A percentile compares a stretch with the other conserved stretches of the same genome.
Conservation (phyloP, 1,140 invertebrate species). For the Spodoptera frugiperda region DNA sequence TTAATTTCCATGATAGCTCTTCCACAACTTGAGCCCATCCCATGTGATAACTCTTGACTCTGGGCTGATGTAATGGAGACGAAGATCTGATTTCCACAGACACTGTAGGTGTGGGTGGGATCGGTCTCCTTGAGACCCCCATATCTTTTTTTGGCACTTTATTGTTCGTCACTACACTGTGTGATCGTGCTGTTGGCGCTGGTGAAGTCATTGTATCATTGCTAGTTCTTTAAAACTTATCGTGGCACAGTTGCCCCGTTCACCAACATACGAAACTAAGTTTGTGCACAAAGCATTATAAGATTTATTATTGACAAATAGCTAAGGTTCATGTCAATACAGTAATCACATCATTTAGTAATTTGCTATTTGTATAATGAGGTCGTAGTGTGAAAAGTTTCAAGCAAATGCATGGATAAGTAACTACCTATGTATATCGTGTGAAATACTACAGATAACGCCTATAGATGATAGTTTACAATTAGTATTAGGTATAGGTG, state of each 20-base stretch:
- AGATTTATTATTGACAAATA: conserved; percentile 34
- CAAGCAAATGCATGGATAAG: conserved; percentile 43
- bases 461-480: not conserved
- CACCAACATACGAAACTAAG: conserved; percentile 15
- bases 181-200: conserved; percentile 35
- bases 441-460: not conserved
- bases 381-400: conserved; percentile 53
- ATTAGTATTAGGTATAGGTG: not conserved
- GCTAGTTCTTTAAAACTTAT: conserved; percentile 15
- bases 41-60: conserved; percentile 58
- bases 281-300: conserved; percentile 2
- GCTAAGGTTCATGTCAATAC: conserved; percentile 30
- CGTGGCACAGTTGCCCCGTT: not conserved
- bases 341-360: conserved; percentile 47
- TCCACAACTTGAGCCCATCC: conserved; percentile 73
- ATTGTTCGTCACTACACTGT: conserved; percentile 50
- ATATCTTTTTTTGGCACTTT: conserved; percentile 9
- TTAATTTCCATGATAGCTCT: conserved; percentile 69
- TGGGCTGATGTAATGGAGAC: conserved; percentile 35
- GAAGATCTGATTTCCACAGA: conserved; percentile 6
- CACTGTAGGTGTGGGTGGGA: not conserved
- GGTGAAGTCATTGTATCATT: conserved; percentile 52
- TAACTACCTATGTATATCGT: not conserved
- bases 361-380: conserved; percentile 46
- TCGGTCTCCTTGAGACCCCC: conserved; percentile 4